Percentiles rank a stretch among this genome's conserved stretches.
Evolutionary conservation across 2,888 invertebrate genomes (phyloP).

Genomic region (Caenorhabditis sp.): DNA sequence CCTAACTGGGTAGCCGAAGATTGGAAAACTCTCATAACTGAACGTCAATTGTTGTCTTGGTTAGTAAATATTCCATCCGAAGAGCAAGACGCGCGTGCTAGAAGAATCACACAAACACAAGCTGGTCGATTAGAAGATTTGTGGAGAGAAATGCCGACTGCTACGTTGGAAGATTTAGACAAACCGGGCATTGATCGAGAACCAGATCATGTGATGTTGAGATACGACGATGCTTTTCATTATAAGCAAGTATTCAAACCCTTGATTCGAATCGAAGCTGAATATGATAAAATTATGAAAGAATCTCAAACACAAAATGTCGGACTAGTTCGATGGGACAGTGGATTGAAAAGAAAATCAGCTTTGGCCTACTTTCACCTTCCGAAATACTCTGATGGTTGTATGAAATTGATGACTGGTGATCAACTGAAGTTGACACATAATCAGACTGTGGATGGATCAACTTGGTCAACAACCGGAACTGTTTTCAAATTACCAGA

Average conservation of each 20-base stretch:
- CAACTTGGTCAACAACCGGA: conserved; percentile 90
- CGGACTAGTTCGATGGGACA: conserved; percentile 97
- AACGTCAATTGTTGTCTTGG: conserved; percentile 86
- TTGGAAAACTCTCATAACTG: conserved; percentile 75
- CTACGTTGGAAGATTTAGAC: conserved; percentile 95
- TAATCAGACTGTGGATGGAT: conserved; percentile 73
- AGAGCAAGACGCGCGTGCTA: conserved; percentile 90
- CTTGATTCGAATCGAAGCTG: conserved; percentile 93
- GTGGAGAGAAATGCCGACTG: conserved; percentile 98
- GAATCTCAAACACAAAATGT: conserved; percentile 89
- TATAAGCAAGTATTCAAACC: conserved; percentile 98
- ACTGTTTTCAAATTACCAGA: conserved; percentile 85
- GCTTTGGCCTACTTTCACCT: conserved; percentile 93
- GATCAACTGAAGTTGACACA: conserved; percentile 88
- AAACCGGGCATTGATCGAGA: conserved; percentile 98
- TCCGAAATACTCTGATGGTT: conserved; percentile 90
- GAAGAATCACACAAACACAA: conserved; percentile 86
- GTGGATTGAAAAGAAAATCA: conserved; percentile 91
- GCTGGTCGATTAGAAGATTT: conserved; percentile 96
- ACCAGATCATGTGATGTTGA: conserved; percentile 84
- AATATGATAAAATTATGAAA: conserved; percentile 95
- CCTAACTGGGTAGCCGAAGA: conserved; percentile 86
- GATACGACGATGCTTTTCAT: conserved; percentile 97
- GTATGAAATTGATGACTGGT: conserved; percentile 97
- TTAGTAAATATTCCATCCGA: conserved; percentile 96